phyloP scores from a whole-genome alignment of 2,888 invertebrate species.

The Protodeltote pygarga region DNA sequence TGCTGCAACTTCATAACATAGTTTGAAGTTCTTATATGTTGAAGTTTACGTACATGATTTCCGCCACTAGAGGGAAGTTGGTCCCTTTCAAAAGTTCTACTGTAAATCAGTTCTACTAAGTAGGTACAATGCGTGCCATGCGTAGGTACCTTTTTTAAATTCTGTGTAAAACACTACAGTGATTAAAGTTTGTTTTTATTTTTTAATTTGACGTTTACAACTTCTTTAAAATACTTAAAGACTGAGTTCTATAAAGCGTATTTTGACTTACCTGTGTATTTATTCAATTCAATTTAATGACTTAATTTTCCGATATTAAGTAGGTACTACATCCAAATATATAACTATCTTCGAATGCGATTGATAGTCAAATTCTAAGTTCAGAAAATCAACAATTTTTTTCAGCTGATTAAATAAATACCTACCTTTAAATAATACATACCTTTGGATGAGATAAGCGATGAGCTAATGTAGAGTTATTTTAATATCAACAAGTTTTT shows the following conservation, averaged over 20 bases:
- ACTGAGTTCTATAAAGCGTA: too few relatives aligned
- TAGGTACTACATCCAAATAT: too few relatives aligned
- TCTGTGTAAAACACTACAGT: conserved; percentile 1
- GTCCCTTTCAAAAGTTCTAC: conserved; percentile 48
- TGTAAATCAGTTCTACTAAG: conserved; percentile 51
- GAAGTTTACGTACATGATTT: conserved; percentile 52
- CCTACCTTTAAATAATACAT: too few relatives aligned
- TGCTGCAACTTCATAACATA: conserved; percentile 32
- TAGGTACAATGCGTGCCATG: conserved; percentile 44
- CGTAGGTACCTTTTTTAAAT: conserved; percentile 42
- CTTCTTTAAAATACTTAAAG: neutral
- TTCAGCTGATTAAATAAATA: too few relatives aligned
- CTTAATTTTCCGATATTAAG: too few relatives aligned
- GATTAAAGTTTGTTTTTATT: neutral
- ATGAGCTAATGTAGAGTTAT: too few relatives aligned
- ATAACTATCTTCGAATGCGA: too few relatives aligned
- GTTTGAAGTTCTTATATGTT: conserved; percentile 49
- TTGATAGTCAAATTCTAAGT: too few relatives aligned
- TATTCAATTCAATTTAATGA: too few relatives aligned
- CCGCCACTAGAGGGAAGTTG: conserved; percentile 47
- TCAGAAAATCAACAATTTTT: too few relatives aligned
- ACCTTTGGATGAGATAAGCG: too few relatives aligned
- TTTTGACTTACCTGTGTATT: too few relatives aligned
- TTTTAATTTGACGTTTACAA: neutral
- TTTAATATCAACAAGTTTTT: conserved; percentile 7